These are phyloP conservation scores for Spisula solida DNA, from an alignment of 2,888 invertebrate genomes.

Conservation along the genomic window DNA sequence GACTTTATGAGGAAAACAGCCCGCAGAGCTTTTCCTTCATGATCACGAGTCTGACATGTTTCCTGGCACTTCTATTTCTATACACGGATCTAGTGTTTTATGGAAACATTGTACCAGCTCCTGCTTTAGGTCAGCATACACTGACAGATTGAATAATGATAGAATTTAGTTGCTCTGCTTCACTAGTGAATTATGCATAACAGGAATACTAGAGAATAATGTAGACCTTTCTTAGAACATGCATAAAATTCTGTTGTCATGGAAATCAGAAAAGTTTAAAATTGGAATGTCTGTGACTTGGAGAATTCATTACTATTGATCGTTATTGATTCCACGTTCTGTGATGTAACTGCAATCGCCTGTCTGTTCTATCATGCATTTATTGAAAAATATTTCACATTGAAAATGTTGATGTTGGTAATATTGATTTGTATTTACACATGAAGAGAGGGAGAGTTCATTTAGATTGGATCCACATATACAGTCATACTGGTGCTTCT, in stretches of 20 bases:
- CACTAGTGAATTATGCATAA: constrained; percentile 4
- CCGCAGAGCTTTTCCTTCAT: no score
- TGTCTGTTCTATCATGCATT: constrained; percentile 33
- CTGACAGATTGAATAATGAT: constrained; percentile 8
- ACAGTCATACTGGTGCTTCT: neutral
- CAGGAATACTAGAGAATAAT: neutral
- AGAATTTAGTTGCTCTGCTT: neutral
- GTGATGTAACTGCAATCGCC: constrained; percentile 32
- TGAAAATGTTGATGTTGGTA: constrained; percentile 29
- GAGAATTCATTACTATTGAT: constrained; percentile 38
- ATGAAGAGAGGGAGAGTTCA: constrained; percentile 5
- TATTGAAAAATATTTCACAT: constrained; percentile 39
- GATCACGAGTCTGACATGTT: neutral
- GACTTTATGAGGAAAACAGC: no score
- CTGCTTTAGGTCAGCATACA: neutral
- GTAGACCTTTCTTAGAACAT: constrained; percentile 7
- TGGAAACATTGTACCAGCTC: neutral
- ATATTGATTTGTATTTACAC: constrained; percentile 16
- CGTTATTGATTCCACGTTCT: constrained; percentile 27
- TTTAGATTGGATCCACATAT: neutral
- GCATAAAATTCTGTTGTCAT: constrained; percentile 24
- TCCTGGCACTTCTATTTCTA: neutral
- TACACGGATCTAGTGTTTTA: neutral
- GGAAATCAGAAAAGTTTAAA: constrained; percentile 22
- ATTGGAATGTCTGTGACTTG: constrained; percentile 27